These are phyloP conservation scores for Alectura lathami DNA, from an alignment of 2,113 vertebrate genomes.

Conservation along the genomic window DNA sequence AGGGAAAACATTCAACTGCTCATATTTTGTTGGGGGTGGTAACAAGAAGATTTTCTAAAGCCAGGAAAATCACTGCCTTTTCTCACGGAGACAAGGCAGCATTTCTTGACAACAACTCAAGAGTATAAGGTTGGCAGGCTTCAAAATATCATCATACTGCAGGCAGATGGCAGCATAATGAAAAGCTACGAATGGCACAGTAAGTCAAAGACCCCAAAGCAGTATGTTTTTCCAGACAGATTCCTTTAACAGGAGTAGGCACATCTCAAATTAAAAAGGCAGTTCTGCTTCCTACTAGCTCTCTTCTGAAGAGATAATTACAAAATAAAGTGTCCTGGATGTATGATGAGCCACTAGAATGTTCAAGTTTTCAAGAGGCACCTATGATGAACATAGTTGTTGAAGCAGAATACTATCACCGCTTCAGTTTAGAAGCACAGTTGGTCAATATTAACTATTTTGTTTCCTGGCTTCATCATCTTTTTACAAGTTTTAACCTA, in stretches of 20 bases:
- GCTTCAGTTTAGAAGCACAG: neutral
- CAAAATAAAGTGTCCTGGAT: neutral
- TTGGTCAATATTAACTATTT: neutral
- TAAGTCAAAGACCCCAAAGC: slow-evolving; percentile 2
- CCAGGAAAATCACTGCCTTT: neutral
- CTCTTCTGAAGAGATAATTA: neutral
- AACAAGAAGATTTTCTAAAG: neutral
- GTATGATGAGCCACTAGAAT: neutral
- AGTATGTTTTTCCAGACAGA: neutral
- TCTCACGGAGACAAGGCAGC: neutral
- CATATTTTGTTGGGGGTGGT: neutral
- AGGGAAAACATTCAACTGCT: neutral
- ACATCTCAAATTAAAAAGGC: neutral
- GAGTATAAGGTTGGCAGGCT: neutral
- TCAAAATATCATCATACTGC: neutral
- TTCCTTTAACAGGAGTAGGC: neutral
- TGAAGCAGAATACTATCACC: neutral
- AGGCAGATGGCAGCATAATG: slow-evolving; percentile 51
- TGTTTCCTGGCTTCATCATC: neutral
- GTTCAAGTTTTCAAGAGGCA: neutral
- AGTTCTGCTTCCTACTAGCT: neutral
- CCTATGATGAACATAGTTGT: accelerated
- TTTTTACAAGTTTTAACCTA: neutral
- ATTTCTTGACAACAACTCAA: neutral
- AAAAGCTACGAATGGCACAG: neutral